Conservation (phyloP, 2,888 invertebrate species). For the Tenthredo mesomela region DNA sequence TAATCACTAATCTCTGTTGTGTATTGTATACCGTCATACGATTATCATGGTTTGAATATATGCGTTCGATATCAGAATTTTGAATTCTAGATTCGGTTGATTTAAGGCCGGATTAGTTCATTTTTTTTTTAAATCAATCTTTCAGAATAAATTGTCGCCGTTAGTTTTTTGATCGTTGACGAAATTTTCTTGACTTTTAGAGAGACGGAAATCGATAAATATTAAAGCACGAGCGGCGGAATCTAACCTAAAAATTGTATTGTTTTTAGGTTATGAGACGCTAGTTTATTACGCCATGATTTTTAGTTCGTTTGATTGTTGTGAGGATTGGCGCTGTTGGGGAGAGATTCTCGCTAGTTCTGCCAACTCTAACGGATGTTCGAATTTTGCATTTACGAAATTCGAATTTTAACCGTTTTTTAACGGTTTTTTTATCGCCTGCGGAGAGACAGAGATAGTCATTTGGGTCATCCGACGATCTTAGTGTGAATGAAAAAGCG, state of each 20-base stretch:
- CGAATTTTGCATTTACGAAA: not conserved
- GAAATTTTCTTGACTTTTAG: not conserved
- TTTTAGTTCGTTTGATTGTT: not conserved
- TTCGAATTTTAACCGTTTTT: not conserved
- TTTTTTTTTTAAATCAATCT: not conserved
- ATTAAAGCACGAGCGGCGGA: not conserved
- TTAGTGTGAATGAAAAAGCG: not conserved
- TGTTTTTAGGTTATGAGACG: slow-evolving; percentile 23
- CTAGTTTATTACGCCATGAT: not conserved
- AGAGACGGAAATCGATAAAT: not conserved
- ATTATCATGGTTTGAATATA: not conserved
- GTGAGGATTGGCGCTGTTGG: not conserved
- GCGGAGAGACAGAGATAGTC: not conserved
- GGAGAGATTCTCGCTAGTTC: not conserved
- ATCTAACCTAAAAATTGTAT: not conserved
- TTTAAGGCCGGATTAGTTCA: not conserved
- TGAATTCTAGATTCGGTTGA: not conserved
- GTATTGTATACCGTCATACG: not conserved
- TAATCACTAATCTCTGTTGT: not conserved
- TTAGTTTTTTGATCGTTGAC: not conserved
- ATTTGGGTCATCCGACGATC: not conserved
- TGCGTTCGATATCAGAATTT: not conserved
- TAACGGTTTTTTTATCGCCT: not conserved
- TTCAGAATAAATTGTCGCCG: not conserved
- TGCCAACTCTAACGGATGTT: not conserved